These are phyloP conservation scores for Drosophila diplacantha DNA, from an alignment of 2,888 invertebrate species.

Conservation along the genomic window DNA sequence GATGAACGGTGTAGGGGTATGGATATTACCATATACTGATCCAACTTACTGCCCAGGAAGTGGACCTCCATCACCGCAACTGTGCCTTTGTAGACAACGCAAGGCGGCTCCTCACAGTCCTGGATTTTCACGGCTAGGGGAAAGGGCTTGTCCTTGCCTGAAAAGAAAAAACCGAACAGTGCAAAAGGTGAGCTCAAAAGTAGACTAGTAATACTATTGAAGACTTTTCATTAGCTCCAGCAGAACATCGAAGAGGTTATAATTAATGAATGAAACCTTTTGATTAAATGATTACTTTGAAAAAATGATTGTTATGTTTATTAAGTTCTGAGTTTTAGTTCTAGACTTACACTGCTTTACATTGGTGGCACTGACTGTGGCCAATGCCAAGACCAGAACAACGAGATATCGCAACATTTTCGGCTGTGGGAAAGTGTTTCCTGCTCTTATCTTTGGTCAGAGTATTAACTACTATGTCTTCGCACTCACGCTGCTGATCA, in stretches of 20 bases:
- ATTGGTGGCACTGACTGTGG: conserved; percentile 36
- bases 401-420: conserved; percentile 51
- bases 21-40: background rate
- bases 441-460: background rate
- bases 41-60: conserved; percentile 66
- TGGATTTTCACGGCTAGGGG: conserved; percentile 63
- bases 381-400: conserved; percentile 34
- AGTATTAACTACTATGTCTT: background rate
- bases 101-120: conserved; percentile 69
- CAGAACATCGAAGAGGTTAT: background rate
- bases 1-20: background rate
- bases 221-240: conserved; percentile 5
- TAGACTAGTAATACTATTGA: conserved; percentile 4
- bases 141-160: conserved; percentile 53
- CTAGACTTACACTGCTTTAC: conserved; percentile 56
- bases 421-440: background rate
- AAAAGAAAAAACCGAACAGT: conserved; percentile 8
- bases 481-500: conserved; percentile 25
- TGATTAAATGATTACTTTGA: background rate
- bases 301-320: background rate
- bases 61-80: conserved; percentile 69
- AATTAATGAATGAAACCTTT: conserved; percentile 2
- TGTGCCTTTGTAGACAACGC: conserved; percentile 68
- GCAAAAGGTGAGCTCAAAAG: conserved; percentile 34
- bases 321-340: background rate